Conservation (phyloP, 2,113 vertebrate species). For the Stegostoma tigrinum region DNA sequence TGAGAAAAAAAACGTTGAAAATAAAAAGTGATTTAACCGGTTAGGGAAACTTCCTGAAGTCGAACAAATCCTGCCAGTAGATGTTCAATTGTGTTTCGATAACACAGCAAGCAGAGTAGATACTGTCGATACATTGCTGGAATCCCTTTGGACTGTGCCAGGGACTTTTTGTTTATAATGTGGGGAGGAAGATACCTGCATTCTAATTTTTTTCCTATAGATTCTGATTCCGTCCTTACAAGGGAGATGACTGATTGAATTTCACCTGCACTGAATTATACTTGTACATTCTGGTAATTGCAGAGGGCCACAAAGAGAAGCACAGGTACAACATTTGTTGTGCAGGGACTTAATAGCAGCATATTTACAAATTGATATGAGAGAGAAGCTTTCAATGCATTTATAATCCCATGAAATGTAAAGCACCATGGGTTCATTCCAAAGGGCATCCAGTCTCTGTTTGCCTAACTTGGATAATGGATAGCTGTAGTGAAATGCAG, state of each 20-base stretch:
- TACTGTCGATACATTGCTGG: not conserved
- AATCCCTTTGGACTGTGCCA: not conserved
- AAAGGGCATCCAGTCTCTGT: constrained; percentile 52
- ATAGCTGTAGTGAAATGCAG: not conserved
- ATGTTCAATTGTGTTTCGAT: not conserved
- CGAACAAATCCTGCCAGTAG: not conserved
- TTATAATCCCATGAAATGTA: constrained; percentile 64
- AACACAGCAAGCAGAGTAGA: not conserved
- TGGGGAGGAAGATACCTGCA: not conserved
- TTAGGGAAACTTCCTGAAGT: not conserved
- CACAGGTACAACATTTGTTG: constrained; percentile 65
- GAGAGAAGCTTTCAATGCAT: constrained; percentile 62
- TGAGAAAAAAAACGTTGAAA: not conserved
- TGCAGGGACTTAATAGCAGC: constrained; percentile 69
- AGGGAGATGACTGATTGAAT: constrained; percentile 75
- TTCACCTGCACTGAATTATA: constrained; percentile 76
- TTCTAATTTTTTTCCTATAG: constrained; percentile 53
- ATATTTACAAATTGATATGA: constrained; percentile 80
- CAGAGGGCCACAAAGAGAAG: constrained; percentile 70
- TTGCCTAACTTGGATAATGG: constrained; percentile 48
- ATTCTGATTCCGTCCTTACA: constrained; percentile 60
- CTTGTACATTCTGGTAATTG: constrained; percentile 79
- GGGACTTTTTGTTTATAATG: not conserved
- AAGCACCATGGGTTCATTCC: constrained; percentile 47
- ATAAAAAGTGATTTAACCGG: not conserved